Evolutionary conservation across 1,140 invertebrate species (phyloP), one percentile per base, ranked within the genome.

Genomic region (Cydia strobilella): DNA sequence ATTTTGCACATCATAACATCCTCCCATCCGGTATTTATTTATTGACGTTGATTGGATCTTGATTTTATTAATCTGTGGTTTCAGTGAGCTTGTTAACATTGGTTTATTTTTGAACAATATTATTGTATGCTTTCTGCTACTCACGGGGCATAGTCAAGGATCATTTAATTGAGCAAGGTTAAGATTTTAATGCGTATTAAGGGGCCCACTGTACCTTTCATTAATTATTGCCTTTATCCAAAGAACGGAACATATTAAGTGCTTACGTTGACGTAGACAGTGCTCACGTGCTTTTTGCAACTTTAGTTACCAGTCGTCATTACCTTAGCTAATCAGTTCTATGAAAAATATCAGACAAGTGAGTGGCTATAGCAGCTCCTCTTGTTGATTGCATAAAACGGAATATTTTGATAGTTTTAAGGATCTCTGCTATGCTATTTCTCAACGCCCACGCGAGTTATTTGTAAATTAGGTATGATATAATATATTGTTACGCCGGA

Each of bases 1-100:
- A 51, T n/a, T 27, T 15, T 27, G 15, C 27, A n/a, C 27, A 31
- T n/a, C 13, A 31, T 23, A 27, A 66, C 63, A 66, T 66, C 63
- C 25, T 25, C 13, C 27, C 27, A 31, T 66, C 63, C 65, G 31
- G 27, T 18, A 39, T 39, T n/a, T n/a, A n/a, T n/a, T 59, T 23
- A 59, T 23, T 59, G 54, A 20, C 9, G 54, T 59, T 59, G n/a
- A 59, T 59, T 18, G 27, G 15, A 69, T 69, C 65, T 42, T 35
- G 65, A 35, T 69, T 69, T 69, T 69, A 69, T 69, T 42, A 39
- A 69, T 69, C 65, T 35, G 65, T 35, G 65, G 65, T 18, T 69
- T 35, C 27, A 69, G 9, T 69, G 65, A 18, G 27, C 31, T 35
- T 69, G 65, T 69, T 66, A 42, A 69, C 65, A 69, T 69, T 69